Evolutionary conservation across 92 coral and sea anemone species (phyloP), one percentile per base, ranked within the genome.

Genomic region (Isaurus tuberculatus): DNA sequence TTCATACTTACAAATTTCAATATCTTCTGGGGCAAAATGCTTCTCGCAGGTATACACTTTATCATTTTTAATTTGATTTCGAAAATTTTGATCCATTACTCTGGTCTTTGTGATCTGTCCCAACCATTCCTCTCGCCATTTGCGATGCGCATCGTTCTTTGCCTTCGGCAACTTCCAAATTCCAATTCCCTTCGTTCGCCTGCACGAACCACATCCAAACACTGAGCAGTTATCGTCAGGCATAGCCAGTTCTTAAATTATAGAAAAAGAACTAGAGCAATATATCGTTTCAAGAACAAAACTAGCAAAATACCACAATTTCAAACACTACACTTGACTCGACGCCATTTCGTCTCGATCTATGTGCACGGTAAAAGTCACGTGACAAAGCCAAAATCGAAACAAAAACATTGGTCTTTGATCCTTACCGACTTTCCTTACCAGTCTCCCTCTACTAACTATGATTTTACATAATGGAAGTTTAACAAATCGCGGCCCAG

Each of bases 171-270:
- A 1, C 29, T 46, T 34, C 73, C 63, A 83, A 1, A 83, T 70
- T 36, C 81, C 34, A 5, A 71, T 51, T 57, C 87, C 81, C 26
- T 78, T 31, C 29, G 64, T 42, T 36, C 73, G 67, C 36, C 84
- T 46, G 32, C 72, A 31, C 55, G 84, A 61, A 46, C 84, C 73
- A 20, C 84, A 79, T 36, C 58, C 57, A 32, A 33, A 28, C 32
- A 79, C 72, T 22, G 84, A 67, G 73, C 73, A 61, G 8, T 79
- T 79, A 61, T 79, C 84, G 51, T 57, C 73, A 4, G 72, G 84
- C 84, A 79, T 79, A 61, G 67, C 63, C 75, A 63, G 68, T 32
- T 19, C 68, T 25, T 25, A 10, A 26, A 25, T 63, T 25, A 63
- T 63, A 25, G 68, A 63, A 63, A 63, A 63, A 63, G 17, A 63